phyloP scores from a whole-genome alignment of 2,888 invertebrate genomes.

The Carterocephalus palaemon region DNA sequence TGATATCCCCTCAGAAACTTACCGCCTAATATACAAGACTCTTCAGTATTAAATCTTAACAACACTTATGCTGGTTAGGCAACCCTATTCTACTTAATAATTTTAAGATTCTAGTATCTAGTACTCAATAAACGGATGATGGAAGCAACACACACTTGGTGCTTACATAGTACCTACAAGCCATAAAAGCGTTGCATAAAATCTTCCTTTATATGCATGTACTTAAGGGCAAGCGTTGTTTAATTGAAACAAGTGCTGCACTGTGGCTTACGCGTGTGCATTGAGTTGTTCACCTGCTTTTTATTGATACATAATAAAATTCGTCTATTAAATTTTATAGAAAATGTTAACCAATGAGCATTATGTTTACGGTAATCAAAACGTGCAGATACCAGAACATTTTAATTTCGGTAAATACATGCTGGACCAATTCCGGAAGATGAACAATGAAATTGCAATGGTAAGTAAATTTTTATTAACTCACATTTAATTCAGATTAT shows the following conservation, averaged over 20 bases:
- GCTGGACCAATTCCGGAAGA: slow-evolving; percentile 42
- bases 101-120: no score
- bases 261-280: slow-evolving; percentile 1
- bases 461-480: slow-evolving; percentile 39
- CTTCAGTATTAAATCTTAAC: no score
- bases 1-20: no score
- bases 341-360: slow-evolving; percentile 42
- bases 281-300: not conserved
- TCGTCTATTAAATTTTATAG: slow-evolving; percentile 11
- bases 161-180: slow-evolving; percentile 7
- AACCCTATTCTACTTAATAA: no score
- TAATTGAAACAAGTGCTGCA: slow-evolving; percentile 6
- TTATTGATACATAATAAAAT: not conserved
- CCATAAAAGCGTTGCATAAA: slow-evolving; percentile 5
- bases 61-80: no score
- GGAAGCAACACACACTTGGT: no score
- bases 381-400: slow-evolving; percentile 53
- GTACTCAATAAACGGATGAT: no score
- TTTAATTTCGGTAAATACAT: slow-evolving; percentile 60
- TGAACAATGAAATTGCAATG: slow-evolving; percentile 45
- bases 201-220: no score
- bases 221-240: no score
- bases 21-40: no score
- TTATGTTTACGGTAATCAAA: slow-evolving; percentile 48
- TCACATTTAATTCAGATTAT: slow-evolving; percentile 1